Evolutionary conservation across 2,113 vertebrate genomes (phyloP).

Genomic region (Thamnaconus septentrionalis): DNA sequence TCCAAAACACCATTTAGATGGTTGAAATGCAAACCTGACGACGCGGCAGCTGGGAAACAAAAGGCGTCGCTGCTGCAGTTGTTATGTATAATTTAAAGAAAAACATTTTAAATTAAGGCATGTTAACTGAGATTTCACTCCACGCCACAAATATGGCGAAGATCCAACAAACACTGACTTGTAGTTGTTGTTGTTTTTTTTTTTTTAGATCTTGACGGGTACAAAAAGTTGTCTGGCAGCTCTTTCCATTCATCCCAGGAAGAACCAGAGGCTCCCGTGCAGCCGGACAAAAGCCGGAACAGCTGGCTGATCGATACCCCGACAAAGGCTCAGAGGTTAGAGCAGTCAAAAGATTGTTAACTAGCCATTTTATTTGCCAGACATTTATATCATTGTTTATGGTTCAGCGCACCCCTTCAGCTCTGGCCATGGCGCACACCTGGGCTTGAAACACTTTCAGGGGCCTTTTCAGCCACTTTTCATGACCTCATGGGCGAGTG

Average conservation of each 20-base stretch:
- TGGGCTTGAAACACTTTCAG: constrained; percentile 71
- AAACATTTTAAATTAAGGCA: constrained; percentile 26
- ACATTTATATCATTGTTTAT: constrained; percentile 83
- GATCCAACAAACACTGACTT: neutral
- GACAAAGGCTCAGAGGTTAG: constrained; percentile 80
- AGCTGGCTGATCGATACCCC: constrained; percentile 81
- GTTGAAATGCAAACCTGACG: constrained; percentile 54
- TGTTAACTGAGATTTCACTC: constrained; percentile 8
- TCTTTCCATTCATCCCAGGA: constrained; percentile 61
- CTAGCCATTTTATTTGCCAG: constrained; percentile 82
- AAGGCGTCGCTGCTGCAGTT: constrained; percentile 22
- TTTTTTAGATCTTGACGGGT: constrained; percentile 20
- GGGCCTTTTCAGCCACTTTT: constrained; percentile 52
- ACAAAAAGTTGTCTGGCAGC: constrained; percentile 36
- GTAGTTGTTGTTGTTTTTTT: too few relatives aligned
- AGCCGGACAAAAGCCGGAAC: constrained; percentile 72
- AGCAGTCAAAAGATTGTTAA: constrained; percentile 85
- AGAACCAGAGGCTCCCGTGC: constrained; percentile 66
- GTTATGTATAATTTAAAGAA: constrained; percentile 27
- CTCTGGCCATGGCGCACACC: constrained; percentile 70
- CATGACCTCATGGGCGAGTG: constrained; percentile 46
- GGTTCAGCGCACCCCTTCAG: constrained; percentile 75
- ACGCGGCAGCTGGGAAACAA: constrained; percentile 46
- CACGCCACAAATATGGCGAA: neutral
- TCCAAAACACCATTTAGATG: constrained; percentile 45